These are phyloP conservation scores for Patagioenas fasciata DNA, from an alignment of 2,113 vertebrate species.

Conservation along the genomic window DNA sequence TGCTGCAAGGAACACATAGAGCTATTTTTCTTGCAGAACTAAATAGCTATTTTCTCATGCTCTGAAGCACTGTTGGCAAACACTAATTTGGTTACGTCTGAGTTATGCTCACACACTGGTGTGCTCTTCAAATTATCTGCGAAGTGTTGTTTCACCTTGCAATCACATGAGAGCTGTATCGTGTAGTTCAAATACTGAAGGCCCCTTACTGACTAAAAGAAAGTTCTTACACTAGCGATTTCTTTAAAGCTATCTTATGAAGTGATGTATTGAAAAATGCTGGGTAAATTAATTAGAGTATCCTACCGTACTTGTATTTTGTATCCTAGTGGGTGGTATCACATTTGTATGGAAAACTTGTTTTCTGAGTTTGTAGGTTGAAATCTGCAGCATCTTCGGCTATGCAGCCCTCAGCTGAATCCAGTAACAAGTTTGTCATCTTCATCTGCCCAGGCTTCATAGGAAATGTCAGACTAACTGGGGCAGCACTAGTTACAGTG, in stretches of 20 bases:
- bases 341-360: neutral
- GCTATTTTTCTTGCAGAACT: neutral
- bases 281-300: neutral
- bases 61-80: neutral
- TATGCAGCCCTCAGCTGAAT: accelerated
- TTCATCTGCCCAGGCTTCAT: neutral
- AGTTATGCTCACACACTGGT: neutral
- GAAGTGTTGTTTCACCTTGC: neutral
- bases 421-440: neutral
- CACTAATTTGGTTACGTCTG: neutral
- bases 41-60: neutral
- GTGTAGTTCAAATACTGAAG: neutral
- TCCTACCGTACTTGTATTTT: neutral
- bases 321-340: neutral
- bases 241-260: neutral
- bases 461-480: neutral
- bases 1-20: neutral
- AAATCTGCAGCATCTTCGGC: neutral
- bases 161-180: neutral
- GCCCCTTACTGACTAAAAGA: neutral
- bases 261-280: neutral
- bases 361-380: neutral
- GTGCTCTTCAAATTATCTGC: neutral
- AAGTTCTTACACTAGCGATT: neutral
- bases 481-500: neutral